A percentile compares a stretch with the other conserved stretches of the same genome.
phyloP scores from a whole-genome alignment of 1,140 invertebrate genomes.

The Danaus melanippus region DNA sequence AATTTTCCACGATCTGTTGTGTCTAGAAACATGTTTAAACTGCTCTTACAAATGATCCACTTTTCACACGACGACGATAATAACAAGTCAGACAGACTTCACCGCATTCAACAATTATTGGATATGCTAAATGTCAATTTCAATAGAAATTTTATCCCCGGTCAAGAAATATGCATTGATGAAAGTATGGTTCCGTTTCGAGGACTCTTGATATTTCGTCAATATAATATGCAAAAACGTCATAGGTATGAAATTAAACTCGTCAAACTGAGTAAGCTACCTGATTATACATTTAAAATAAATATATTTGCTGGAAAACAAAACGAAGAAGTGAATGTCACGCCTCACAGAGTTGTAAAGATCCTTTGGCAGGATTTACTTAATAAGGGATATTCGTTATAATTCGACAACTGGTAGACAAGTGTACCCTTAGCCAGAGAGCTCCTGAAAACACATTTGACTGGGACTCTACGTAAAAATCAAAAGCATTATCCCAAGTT shows the following conservation, averaged over 20 bases:
- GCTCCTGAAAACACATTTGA: no score
- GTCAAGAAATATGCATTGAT: conserved; percentile 40
- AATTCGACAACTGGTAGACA: no score
- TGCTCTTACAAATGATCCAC: conserved; percentile 29
- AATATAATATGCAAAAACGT: conserved; percentile 49
- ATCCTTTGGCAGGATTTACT: no score
- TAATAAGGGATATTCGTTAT: no score
- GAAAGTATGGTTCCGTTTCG: conserved; percentile 42
- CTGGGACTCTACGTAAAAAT: no score
- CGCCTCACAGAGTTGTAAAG: no score
- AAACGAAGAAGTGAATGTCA: no score
- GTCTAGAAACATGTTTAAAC: conserved; percentile 26
- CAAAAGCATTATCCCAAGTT: no score
- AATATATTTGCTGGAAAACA: no score
- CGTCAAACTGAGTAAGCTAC: conserved; percentile 43
- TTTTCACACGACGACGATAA: conserved; percentile 26
- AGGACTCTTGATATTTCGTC: conserved; percentile 42
- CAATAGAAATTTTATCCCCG: conserved; percentile 35
- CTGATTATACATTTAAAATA: conserved; percentile 49
- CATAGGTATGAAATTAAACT: conserved; percentile 56
- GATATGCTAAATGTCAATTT: conserved; percentile 34
- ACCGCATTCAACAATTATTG: conserved; percentile 19
- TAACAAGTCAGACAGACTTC: conserved; percentile 23
- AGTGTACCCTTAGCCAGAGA: no score
- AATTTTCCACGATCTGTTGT: conserved; percentile 24